These are phyloP conservation scores for Carollia perspicillata DNA, from an alignment of 2,113 vertebrate species.

Conservation along the genomic window DNA sequence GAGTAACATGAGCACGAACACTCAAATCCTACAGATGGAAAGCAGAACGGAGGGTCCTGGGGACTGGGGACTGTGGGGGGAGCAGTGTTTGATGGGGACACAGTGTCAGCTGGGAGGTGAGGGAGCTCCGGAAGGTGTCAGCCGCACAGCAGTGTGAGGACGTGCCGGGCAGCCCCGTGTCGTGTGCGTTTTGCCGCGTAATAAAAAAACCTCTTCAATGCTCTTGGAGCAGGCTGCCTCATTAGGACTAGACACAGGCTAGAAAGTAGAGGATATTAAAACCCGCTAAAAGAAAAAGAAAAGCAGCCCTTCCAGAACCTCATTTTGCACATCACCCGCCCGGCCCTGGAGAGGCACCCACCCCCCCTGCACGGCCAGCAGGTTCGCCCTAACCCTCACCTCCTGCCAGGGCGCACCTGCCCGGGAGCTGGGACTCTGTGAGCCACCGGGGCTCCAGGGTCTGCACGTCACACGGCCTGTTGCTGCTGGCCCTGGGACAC, in stretches of 20 bases:
- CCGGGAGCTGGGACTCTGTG: too few relatives aligned
- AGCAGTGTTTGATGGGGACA: too few relatives aligned
- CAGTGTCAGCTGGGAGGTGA: too few relatives aligned
- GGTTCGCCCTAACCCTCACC: too few relatives aligned
- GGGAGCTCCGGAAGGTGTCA: background rate
- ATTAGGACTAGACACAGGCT: background rate
- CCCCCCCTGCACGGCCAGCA: background rate
- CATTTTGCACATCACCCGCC: background rate
- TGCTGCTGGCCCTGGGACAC: background rate
- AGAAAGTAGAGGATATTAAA: background rate
- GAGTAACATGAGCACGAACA: too few relatives aligned
- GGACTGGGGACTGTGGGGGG: too few relatives aligned
- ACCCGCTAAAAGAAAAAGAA: background rate
- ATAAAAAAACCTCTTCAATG: background rate
- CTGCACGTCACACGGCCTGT: background rate
- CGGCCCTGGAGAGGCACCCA: background rate
- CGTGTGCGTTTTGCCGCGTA: background rate
- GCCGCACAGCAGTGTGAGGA: background rate
- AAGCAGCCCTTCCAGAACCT: background rate
- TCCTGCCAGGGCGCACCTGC: background rate
- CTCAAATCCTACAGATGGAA: background rate
- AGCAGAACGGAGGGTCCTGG: background rate
- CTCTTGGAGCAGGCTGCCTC: background rate
- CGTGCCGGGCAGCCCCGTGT: too few relatives aligned
- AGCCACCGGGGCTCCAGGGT: background rate